phyloP scores from a whole-genome alignment of 1,140 invertebrate species.

The Acromyrmex charruanus region DNA sequence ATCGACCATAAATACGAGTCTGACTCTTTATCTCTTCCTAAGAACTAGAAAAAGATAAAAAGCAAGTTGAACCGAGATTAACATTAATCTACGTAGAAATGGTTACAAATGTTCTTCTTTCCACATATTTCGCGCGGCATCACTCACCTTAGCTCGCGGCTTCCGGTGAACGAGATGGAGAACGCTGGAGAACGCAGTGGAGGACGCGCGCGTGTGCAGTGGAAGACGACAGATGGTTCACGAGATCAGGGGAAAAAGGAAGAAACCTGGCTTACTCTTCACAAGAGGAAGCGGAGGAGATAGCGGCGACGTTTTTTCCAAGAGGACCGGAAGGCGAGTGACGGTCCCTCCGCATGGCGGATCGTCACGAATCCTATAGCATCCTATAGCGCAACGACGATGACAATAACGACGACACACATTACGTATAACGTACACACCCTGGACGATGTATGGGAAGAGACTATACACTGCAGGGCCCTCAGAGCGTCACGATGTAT shows the following conservation, averaged over 20 bases:
- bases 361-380: constrained; percentile 50
- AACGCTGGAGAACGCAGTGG: background rate
- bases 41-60: no score
- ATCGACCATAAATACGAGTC: no score
- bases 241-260: background rate
- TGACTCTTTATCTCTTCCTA: no score
- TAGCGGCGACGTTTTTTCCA: constrained; percentile 29
- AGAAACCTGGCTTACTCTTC: background rate
- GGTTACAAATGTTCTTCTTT: background rate
- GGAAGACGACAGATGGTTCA: constrained; percentile 19
- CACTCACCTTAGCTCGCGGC: constrained; percentile 28
- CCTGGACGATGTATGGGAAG: constrained; percentile 52
- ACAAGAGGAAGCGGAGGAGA: background rate
- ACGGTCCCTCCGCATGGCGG: constrained; percentile 55
- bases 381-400: constrained; percentile 3
- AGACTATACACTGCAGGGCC: constrained; percentile 55
- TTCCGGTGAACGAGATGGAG: background rate
- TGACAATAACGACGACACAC: constrained; percentile 23
- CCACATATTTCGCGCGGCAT: background rate
- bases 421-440: constrained; percentile 49
- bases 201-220: background rate
- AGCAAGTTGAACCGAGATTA: no score
- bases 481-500: constrained; percentile 65
- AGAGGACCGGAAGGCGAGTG: constrained; percentile 74
- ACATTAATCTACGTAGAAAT: no score